Percentiles rank a stretch among this genome's conserved stretches.
Conservation (phyloP, 2,113 vertebrate species). For the Erythrocercus mccallii region DNA sequence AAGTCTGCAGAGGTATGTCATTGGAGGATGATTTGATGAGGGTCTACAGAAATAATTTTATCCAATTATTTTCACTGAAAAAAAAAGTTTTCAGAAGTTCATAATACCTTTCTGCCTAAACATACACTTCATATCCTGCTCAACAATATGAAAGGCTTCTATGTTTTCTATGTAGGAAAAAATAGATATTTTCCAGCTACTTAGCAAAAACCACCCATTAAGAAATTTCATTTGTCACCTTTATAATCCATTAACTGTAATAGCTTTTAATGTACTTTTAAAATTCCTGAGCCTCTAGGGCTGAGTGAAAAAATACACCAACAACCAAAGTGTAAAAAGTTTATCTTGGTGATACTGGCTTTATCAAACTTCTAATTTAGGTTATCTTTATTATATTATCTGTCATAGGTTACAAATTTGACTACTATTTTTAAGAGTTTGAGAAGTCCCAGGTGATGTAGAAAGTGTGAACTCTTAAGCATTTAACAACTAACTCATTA, state of each 20-base stretch:
- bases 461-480: neutral
- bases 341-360: neutral
- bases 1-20: neutral
- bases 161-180: neutral
- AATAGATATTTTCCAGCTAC: neutral
- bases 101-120: neutral
- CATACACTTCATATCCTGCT: neutral
- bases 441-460: neutral
- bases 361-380: neutral
- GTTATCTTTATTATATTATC: neutral
- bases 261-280: neutral
- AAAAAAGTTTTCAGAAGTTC: neutral
- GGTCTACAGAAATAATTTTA: neutral
- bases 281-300: neutral
- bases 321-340: neutral
- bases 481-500: neutral
- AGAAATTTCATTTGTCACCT: conserved; percentile 8
- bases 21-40: neutral
- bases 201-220: neutral
- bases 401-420: neutral
- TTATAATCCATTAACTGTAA: neutral
- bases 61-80: neutral
- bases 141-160: neutral
- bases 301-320: neutral
- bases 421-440: neutral